A percentile compares a stretch with the other conserved stretches of the same genome.
These are phyloP conservation scores for Drosophila prostipennis DNA, from an alignment of 2,888 invertebrate species.

Conservation along the genomic window DNA sequence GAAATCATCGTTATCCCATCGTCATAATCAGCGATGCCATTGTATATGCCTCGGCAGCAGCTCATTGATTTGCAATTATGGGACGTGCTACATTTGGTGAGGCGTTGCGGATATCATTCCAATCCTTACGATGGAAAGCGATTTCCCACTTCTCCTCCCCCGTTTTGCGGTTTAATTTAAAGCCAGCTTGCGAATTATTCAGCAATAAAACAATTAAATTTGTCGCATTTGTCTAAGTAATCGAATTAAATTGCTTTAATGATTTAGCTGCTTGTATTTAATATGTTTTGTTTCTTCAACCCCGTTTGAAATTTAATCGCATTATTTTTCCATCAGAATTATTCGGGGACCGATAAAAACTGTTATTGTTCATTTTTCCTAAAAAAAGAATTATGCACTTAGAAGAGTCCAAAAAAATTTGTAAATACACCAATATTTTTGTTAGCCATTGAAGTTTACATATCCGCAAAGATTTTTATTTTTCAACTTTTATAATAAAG, in stretches of 20 bases:
- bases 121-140: constrained; percentile 11
- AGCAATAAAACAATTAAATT: constrained; percentile 1
- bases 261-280: background rate
- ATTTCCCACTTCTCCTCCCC: background rate
- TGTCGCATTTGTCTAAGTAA: constrained; percentile 1
- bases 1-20: constrained; percentile 75
- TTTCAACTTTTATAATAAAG: no score
- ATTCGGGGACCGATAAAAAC: no score
- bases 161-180: constrained; percentile 9
- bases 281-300: background rate
- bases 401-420: no score
- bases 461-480: no score
- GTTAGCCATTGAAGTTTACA: no score
- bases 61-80: constrained; percentile 79
- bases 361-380: no score
- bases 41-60: constrained; percentile 63
- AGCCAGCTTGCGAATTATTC: constrained; percentile 7
- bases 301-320: no score
- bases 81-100: constrained; percentile 62
- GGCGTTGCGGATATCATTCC: constrained; percentile 28
- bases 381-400: no score
- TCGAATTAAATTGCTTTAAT: constrained; percentile 17
- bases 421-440: no score
- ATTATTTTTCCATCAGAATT: no score
- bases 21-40: constrained; percentile 72